A percentile compares a stretch with the other conserved stretches of the same genome.
Conservation (phyloP, 1,140 invertebrate genomes). For the Aphaenogaster ashmeadi region DNA sequence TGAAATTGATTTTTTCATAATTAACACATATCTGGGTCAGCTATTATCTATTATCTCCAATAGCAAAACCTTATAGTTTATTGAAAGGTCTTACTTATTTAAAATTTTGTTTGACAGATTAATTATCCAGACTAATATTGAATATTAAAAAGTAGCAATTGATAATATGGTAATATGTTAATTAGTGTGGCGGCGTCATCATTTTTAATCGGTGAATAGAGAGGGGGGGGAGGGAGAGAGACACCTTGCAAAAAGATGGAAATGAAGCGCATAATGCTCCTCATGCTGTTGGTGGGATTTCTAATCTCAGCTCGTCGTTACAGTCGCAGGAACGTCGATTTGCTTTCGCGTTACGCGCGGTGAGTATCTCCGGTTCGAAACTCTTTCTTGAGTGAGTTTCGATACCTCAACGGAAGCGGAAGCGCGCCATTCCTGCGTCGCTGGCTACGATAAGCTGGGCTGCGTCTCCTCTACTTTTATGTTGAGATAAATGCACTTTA, state of each 20-base stretch:
- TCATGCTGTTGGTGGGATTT: background rate
- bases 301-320: slow-evolving; percentile 40
- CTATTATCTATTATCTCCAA: background rate
- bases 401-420: slow-evolving; percentile 75
- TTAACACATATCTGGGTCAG: background rate
- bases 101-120: background rate
- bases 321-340: slow-evolving; percentile 44
- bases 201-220: background rate
- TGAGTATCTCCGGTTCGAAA: slow-evolving; percentile 59
- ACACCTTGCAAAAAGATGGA: background rate
- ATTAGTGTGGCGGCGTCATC: background rate
- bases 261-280: slow-evolving; percentile 32
- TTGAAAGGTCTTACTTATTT: background rate
- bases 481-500: slow-evolving; percentile 67
- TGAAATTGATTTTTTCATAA: background rate
- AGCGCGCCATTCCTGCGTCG: slow-evolving; percentile 68
- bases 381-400: slow-evolving; percentile 69
- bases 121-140: background rate
- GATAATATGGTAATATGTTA: background rate
- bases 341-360: slow-evolving; percentile 49
- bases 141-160: background rate
- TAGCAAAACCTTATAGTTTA: background rate
- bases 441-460: slow-evolving; percentile 67
- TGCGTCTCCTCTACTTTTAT: slow-evolving; percentile 46
- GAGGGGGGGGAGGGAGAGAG: background rate